These are phyloP conservation scores for Ficedula albicollis DNA, from an alignment of 2,797 vertebrate genomes.

Conservation along the genomic window DNA sequence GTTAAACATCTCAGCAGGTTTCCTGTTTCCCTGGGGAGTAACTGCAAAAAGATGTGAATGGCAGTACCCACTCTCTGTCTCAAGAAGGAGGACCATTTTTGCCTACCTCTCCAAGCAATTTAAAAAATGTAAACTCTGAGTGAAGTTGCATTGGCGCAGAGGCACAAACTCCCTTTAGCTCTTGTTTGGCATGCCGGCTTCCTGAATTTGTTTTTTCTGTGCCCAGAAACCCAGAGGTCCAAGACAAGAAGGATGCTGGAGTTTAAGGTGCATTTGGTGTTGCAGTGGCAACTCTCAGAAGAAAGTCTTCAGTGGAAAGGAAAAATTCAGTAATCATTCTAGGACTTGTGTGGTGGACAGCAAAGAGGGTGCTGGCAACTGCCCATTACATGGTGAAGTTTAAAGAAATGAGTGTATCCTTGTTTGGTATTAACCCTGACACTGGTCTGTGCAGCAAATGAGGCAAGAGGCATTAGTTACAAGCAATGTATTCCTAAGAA, in stretches of 20 bases:
- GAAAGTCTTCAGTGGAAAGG: neutral
- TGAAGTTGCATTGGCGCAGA: neutral
- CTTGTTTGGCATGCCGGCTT: neutral
- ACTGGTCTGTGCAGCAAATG: neutral
- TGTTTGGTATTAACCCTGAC: neutral
- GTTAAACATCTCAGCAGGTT: neutral
- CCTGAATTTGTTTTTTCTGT: neutral
- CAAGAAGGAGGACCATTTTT: neutral
- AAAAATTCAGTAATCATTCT: neutral
- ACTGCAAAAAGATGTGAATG: accelerated
- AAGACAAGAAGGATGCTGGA: neutral
- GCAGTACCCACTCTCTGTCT: neutral
- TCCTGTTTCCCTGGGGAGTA: neutral
- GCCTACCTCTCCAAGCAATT: neutral
- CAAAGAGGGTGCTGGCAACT: neutral
- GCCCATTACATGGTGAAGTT: neutral
- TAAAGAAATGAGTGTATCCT: neutral
- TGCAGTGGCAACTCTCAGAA: neutral
- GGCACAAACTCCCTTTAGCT: neutral
- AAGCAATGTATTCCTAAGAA: neutral
- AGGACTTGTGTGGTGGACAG: neutral
- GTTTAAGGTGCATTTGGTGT: neutral
- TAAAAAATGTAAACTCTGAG: neutral
- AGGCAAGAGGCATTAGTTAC: neutral
- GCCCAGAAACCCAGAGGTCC: neutral